Evolutionary conservation across 2,888 invertebrate genomes (phyloP), one percentile per base, ranked within the genome.

Genomic region (Eilema griseolum): DNA sequence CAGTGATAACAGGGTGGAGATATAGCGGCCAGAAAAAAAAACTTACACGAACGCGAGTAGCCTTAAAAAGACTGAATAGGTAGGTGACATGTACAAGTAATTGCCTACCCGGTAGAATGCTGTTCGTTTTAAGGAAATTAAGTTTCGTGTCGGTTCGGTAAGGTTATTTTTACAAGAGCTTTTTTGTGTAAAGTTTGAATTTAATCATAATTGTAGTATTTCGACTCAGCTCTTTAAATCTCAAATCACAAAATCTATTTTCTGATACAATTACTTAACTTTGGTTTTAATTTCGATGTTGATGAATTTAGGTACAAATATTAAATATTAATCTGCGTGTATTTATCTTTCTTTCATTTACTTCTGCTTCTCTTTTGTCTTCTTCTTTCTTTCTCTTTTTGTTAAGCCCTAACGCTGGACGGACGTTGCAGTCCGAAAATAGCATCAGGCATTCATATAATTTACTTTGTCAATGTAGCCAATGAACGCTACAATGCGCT

Each of bases 11-110:
- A 79, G 73, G 73, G 77, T 67, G 62, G 79, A 86, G 90, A 90
- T 89, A 89, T 79, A 61, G 78, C 63, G 71, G 64, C 75, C 71
- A 78, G 83, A 85, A 83, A 81, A 70, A 81, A 84, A 86, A 88
- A 85, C 78, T 75, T 75, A 80, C 79, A 84, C 81, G 85, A 84
- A 76, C 78, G 83, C 86, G 86, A 85, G 88, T 88, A 89, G 86
- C 89, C 76, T 87, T 87, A 84, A 87, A 85, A 86, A 84, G 77
- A 77, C 81, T 81, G 84, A 89, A 91, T 91, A 90, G 85, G 86
- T 86, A 88, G 86, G 83, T 79, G 89, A 90, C 89, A 85, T 80
- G 82, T 85, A 85, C 84, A 86, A 88, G 87, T 89, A 90, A 90
- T 89, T 88, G 85, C 87, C 79, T 77, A 78, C 78, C 73, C 77